Conservation (phyloP, 2,888 invertebrate genomes). For the Meiosimyza platycephala region DNA sequence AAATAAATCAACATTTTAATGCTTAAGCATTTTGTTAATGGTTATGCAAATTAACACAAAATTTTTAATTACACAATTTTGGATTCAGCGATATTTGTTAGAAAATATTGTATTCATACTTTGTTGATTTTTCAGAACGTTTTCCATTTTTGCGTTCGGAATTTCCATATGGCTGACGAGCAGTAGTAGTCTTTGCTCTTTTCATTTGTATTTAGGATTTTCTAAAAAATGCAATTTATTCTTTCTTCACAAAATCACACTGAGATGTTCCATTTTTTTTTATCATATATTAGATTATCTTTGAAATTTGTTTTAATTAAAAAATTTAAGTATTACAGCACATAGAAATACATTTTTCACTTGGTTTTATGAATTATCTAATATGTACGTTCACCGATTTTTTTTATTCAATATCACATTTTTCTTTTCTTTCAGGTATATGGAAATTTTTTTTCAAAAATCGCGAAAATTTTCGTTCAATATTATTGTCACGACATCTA, state of each 20-base stretch:
- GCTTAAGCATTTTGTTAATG: background rate
- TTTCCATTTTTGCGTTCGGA: conserved; percentile 56
- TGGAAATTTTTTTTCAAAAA: background rate
- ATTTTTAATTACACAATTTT: background rate
- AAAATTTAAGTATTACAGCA: background rate
- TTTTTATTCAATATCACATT: background rate
- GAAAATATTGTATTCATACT: conserved; percentile 41
- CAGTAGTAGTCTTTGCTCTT: conserved; percentile 51
- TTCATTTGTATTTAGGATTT: conserved; percentile 53
- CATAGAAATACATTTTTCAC: background rate
- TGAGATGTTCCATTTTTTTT: background rate
- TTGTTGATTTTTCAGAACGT: conserved; percentile 47
- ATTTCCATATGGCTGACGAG: conserved; percentile 55
- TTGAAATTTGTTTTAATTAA: conserved; percentile 2
- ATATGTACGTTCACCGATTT: background rate
- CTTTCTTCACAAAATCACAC: background rate
- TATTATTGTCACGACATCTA: conserved; percentile 36
- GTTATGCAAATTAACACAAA: conserved; percentile 2
- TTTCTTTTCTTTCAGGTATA: too few species aligned
- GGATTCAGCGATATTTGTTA: background rate
- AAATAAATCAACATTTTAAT: background rate
- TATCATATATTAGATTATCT: background rate
- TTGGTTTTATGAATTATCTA: background rate
- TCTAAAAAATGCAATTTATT: conserved; percentile 7
- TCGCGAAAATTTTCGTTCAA: conserved; percentile 22